Evolutionary conservation across 2,888 invertebrate species (phyloP), one percentile per base, ranked within the genome.

Genomic region (Dastarcus helophoroides): DNA sequence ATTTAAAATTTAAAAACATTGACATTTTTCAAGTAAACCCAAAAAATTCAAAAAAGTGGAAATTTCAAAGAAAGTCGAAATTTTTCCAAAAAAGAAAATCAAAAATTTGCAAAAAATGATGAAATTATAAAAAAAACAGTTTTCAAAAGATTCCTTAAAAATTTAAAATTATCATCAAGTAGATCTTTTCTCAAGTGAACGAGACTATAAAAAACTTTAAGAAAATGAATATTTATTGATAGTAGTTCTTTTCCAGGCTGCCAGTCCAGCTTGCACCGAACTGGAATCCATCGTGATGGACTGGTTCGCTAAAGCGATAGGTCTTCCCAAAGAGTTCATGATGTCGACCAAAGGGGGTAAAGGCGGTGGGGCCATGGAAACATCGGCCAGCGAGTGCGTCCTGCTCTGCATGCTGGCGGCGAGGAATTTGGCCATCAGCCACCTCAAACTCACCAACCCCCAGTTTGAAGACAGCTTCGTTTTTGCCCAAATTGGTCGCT

Each of bases 261-360:
- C 94, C n/a, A 90, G 90, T 65, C 94, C 95, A 2, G 91, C 93
- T 2, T 91, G 90, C 58, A 93, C 94, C 22, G 95, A 95, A 65
- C 59, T 88, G 26, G 86, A 88, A 60, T 79, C 78, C 1, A 77
- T 88, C 38, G 78, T 86, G 2, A 62, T 84, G 44, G 83, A 88
- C 52, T 88, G 86, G 86, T 71, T 82, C 41, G 84, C 79, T 23
- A 73, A 73, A 55, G 77, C 77, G 2, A 71, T 88, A 29, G 77
- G 76, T 22, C 65, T 88, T 3, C 86, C 88, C 0, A 62, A 69
- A 33, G 72, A 71, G 14, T 88, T 88, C 52, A 63, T 67, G 6
- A 53, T 56, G n/a, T 61, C 58, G 10, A 45, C 56, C 11, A 68
- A 70, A 37, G 62, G 64, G 21, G 72, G 76, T 25, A 65, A 59